phyloP scores from a whole-genome alignment of 2,888 invertebrate species.

The Orgyia antiqua region DNA sequence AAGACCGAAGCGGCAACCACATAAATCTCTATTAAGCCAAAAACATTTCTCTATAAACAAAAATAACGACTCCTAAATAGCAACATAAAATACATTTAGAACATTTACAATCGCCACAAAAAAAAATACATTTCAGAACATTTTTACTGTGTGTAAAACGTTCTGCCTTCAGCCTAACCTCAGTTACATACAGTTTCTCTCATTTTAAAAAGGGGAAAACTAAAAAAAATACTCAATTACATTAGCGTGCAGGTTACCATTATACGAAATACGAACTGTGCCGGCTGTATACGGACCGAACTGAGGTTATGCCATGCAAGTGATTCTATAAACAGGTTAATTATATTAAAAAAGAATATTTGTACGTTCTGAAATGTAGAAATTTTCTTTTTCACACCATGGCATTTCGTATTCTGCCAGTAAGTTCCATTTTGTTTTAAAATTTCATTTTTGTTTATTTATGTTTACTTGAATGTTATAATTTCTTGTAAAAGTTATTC shows the following conservation, averaged over 20 bases:
- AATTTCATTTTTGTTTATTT: too few species aligned
- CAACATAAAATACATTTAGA: slow-evolving; percentile 32
- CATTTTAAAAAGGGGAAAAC: slow-evolving; percentile 41
- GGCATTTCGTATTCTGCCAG: too few species aligned
- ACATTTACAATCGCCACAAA: slow-evolving; percentile 25
- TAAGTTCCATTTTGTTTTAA: too few species aligned
- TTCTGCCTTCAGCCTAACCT: slow-evolving; percentile 28
- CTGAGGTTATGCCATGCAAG: slow-evolving; percentile 18
- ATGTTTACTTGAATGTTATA: too few species aligned
- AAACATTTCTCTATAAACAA: slow-evolving; percentile 28
- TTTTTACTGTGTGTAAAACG: slow-evolving; percentile 21
- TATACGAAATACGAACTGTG: slow-evolving; percentile 40
- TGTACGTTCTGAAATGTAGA: slow-evolving; percentile 5
- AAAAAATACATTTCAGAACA: slow-evolving; percentile 19
- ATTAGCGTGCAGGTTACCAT: slow-evolving; percentile 55
- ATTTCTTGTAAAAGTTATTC: too few species aligned
- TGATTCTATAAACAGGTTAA: slow-evolving; percentile 29
- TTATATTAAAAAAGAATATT: slow-evolving; percentile 21
- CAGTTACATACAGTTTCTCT: slow-evolving; percentile 39
- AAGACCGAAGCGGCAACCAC: too few species aligned
- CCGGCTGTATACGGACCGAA: slow-evolving; percentile 19
- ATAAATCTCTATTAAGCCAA: slow-evolving; percentile 20
- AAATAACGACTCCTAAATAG: slow-evolving; percentile 29
- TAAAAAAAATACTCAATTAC: slow-evolving; percentile 60
- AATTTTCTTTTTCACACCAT: too few species aligned